Evolutionary conservation across 2,888 invertebrate genomes (phyloP), one percentile per base, ranked within the genome.

Genomic region (Anaspis maculata): DNA sequence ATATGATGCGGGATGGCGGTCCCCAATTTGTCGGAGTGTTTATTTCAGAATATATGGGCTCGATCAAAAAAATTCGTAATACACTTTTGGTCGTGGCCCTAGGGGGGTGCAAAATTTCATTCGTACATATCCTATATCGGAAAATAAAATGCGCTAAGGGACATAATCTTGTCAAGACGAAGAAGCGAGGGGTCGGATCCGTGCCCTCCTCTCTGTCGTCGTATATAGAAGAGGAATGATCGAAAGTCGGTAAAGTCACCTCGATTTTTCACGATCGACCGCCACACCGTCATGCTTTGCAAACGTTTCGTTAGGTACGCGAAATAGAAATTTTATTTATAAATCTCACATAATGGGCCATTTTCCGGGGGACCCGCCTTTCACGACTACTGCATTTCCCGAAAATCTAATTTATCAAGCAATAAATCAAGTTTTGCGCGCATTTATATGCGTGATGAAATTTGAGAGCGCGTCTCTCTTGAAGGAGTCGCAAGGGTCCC

Each of bases 111-210:
- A 37, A 24, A 40, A 43, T 43, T 43, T 40, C 35, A 41, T 43
- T 36, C 43, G 27, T 35, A 38, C 42, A n/a, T n/a, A n/a, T n/a
- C n/a, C 9, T 19, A 43, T 43, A 43, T 43, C 40, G 43, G 27
- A 38, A 43, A 43, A 43, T 43, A 43, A 43, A 43, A 43, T 43
- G 37, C 43, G 43, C 40, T 26, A 30, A 38, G 40, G 43, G 43
- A 43, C 37, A 40, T 41, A 41, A 43, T 43, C 32, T 23, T 15
- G 40, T 41, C 32, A 27, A 35, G 34, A n/a, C n/a, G n/a, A n/a
- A n/a, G n/a, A n/a, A n/a, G n/a, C n/a, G n/a, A n/a, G n/a, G n/a
- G n/a, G n/a, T n/a, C n/a, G n/a, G n/a, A n/a, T n/a, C n/a, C n/a
- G n/a, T n/a, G n/a, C n/a, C n/a, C n/a, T n/a, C 19, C 19, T 9